A percentile compares a stretch with the other conserved stretches of the same genome.
These are phyloP conservation scores for Meteorus cinctellus DNA, from an alignment of 2,888 invertebrate species.

Conservation along the genomic window DNA sequence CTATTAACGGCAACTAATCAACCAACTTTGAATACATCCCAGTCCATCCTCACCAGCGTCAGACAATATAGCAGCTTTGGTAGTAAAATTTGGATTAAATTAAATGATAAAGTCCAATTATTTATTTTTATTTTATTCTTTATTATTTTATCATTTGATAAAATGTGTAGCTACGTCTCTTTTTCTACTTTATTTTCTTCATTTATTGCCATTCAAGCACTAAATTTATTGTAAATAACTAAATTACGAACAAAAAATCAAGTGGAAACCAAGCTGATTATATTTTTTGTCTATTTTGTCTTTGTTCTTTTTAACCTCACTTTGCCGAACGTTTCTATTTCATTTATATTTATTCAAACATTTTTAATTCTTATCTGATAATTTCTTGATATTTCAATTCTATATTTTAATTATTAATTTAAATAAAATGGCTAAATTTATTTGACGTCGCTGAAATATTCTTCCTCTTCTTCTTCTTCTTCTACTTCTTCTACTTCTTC, in stretches of 20 bases:
- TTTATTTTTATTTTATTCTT: not conserved
- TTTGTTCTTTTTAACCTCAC: not conserved
- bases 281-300: not conserved
- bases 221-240: not conserved
- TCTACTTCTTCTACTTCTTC: constrained; percentile 4
- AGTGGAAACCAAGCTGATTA: not conserved
- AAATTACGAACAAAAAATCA: not conserved
- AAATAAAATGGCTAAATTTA: not conserved
- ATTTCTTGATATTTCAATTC: not conserved
- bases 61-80: constrained; percentile 96
- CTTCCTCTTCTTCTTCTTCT: not conserved
- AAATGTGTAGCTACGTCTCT: not conserved
- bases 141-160: not conserved
- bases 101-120: not conserved
- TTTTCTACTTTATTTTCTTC: not conserved
- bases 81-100: constrained; percentile 78
- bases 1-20: constrained; percentile 74
- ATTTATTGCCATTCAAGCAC: not conserved
- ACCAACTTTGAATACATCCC: constrained; percentile 69
- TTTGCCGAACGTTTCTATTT: too few species aligned
- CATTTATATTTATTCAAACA: too few species aligned
- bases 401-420: not conserved
- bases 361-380: too few species aligned
- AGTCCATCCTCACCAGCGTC: constrained; percentile 77
- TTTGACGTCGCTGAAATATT: not conserved